A percentile compares a stretch with the other conserved stretches of the same genome.
These are phyloP conservation scores for Erinaceus europaeus DNA, from an alignment of 2,113 vertebrate genomes.

Conservation along the genomic window DNA sequence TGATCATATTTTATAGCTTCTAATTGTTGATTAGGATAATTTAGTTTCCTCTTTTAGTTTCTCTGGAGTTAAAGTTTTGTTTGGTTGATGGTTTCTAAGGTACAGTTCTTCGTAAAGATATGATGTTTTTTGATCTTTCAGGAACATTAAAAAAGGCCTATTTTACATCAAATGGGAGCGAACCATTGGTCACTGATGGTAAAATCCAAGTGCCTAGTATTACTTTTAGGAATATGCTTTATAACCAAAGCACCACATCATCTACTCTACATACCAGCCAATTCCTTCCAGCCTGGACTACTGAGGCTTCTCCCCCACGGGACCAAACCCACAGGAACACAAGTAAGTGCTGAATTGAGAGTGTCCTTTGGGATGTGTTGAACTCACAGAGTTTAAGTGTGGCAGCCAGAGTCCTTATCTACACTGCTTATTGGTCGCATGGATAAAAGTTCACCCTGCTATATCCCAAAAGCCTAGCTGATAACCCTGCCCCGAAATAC, in stretches of 20 bases:
- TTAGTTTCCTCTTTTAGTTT: not conserved
- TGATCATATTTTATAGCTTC: not conserved
- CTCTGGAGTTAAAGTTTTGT: not conserved
- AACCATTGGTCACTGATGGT: conserved; percentile 72
- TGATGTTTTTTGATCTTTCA: conserved; percentile 71
- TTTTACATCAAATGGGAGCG: conserved; percentile 81
- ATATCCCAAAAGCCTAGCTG: conserved; percentile 18
- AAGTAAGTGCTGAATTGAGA: conserved; percentile 52
- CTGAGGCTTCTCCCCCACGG: conserved; percentile 28
- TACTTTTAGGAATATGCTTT: conserved; percentile 52
- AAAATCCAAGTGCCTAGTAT: conserved; percentile 59
- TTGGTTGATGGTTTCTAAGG: too few relatives aligned
- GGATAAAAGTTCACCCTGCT: not conserved
- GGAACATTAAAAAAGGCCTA: conserved; percentile 84
- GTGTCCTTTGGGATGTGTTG: conserved; percentile 23
- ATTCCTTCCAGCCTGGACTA: conserved; percentile 57
- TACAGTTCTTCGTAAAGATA: too few relatives aligned
- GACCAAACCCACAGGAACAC: conserved; percentile 71
- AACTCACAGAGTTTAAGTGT: conserved; percentile 38
- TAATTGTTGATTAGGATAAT: not conserved
- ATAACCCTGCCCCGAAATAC: not conserved
- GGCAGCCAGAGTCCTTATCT: not conserved
- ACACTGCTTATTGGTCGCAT: not conserved
- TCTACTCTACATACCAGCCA: not conserved
- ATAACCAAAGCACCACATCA: conserved; percentile 60